Conservation (phyloP, 1,140 invertebrate species). For the Cotesia typhae region DNA sequence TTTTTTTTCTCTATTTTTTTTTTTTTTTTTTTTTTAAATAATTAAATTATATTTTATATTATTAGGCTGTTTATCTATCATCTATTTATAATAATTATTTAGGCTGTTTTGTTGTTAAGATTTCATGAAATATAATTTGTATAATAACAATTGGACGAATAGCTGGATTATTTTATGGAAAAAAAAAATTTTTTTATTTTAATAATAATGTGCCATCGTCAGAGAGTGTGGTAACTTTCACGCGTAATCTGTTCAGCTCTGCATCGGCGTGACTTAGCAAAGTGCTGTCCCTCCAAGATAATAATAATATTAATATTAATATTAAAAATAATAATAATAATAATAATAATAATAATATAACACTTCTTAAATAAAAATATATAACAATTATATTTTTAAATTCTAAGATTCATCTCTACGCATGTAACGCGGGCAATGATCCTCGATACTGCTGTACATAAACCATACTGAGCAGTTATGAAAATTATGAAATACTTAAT, state of each 20-base stretch:
- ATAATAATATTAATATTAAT: conserved; percentile 52
- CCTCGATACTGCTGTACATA: conserved; percentile 44
- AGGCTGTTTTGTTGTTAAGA: not conserved
- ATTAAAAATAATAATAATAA: conserved; percentile 41
- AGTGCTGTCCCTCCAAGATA: conserved; percentile 65
- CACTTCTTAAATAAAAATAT: conserved; percentile 62
- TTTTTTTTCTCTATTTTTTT: too few species aligned
- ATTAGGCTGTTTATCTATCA: too few species aligned
- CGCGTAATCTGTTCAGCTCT: conserved; percentile 61
- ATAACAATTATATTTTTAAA: conserved; percentile 67
- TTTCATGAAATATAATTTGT: not conserved
- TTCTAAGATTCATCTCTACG: conserved; percentile 65
- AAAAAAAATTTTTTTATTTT: conserved; percentile 16
- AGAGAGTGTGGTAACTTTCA: conserved; percentile 64
- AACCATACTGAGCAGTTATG: conserved; percentile 40
- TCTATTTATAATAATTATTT: conserved; percentile 7
- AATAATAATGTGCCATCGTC: conserved; percentile 61
- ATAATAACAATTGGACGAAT: not conserved
- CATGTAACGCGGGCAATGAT: conserved; percentile 47
- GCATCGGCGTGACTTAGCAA: conserved; percentile 63
- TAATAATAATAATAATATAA: conserved; percentile 49
- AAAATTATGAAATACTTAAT: conserved; percentile 23
- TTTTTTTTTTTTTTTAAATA: not conserved
- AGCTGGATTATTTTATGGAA: conserved; percentile 10
- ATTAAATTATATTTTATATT: not conserved